A percentile compares a stretch with the other conserved stretches of the same genome.
These are phyloP conservation scores for Hippoglossus hippoglossus DNA, from an alignment of 2,797 vertebrate species.

Conservation along the genomic window DNA sequence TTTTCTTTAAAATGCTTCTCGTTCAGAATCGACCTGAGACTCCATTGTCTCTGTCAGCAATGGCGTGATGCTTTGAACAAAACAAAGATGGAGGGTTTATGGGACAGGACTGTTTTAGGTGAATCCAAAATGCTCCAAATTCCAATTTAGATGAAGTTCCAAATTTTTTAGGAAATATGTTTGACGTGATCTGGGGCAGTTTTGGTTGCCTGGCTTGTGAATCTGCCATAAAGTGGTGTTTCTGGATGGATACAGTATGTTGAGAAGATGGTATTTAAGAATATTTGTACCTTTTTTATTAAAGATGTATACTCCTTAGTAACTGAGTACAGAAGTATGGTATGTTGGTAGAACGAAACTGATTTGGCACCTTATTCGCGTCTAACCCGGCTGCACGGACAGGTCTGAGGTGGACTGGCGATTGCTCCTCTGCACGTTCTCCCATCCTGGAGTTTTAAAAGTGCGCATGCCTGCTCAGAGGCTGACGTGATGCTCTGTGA, in stretches of 20 bases:
- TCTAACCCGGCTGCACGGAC: background rate
- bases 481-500: constrained; percentile 81
- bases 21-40: background rate
- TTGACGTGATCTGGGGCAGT: background rate
- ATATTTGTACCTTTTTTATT: background rate
- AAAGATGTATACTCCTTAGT: too few species aligned
- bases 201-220: background rate
- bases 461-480: constrained; percentile 54
- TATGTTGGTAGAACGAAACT: background rate
- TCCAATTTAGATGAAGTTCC: too few species aligned
- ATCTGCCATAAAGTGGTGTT: background rate
- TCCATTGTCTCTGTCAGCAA: background rate
- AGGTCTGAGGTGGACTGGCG: constrained; percentile 2
- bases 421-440: constrained; percentile 23
- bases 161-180: background rate
- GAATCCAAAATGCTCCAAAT: background rate
- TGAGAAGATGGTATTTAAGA: background rate
- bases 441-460: constrained; percentile 14
- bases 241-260: background rate
- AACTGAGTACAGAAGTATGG: background rate
- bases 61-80: too few species aligned
- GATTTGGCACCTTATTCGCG: background rate
- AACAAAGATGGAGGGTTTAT: background rate
- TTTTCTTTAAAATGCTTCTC: background rate
- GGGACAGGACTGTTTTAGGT: background rate